A percentile compares a stretch with the other conserved stretches of the same genome.
These are phyloP conservation scores for Galerucella pusilla DNA, from an alignment of 2,888 invertebrate genomes.

Conservation along the genomic window DNA sequence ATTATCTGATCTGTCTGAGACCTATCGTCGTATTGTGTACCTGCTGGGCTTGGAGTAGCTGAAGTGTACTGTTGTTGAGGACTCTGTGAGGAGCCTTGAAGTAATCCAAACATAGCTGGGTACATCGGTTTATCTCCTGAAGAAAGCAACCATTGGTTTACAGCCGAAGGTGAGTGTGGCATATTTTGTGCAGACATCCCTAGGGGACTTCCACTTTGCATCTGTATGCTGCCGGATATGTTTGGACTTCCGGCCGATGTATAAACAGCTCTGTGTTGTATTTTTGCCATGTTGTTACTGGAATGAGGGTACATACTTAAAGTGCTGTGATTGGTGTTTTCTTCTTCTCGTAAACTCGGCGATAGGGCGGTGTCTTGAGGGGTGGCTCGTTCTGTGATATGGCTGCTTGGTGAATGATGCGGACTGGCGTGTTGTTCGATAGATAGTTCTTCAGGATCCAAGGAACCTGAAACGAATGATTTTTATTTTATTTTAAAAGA, in stretches of 20 bases:
- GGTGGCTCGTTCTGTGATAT: slow-evolving; percentile 68
- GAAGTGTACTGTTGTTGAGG: slow-evolving; percentile 69
- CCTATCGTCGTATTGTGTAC: slow-evolving; percentile 74
- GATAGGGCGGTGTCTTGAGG: slow-evolving; percentile 68
- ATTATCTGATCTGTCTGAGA: slow-evolving; percentile 72
- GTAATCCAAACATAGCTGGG: slow-evolving; percentile 73
- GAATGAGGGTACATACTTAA: slow-evolving; percentile 70
- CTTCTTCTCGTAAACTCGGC: slow-evolving; percentile 78
- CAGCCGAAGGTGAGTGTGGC: slow-evolving; percentile 69
- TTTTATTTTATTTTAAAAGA: slow-evolving; percentile 9
- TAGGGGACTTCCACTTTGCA: slow-evolving; percentile 60
- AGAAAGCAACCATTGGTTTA: slow-evolving; percentile 80
- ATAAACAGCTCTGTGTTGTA: slow-evolving; percentile 69
- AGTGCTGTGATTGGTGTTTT: slow-evolving; percentile 77
- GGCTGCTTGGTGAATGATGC: slow-evolving; percentile 60
- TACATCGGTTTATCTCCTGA: slow-evolving; percentile 75
- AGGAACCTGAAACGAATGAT: slow-evolving; percentile 72
- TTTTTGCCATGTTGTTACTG: slow-evolving; percentile 59
- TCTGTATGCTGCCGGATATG: slow-evolving; percentile 64
- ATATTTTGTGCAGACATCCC: slow-evolving; percentile 63
- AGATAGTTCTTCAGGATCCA: slow-evolving; percentile 83
- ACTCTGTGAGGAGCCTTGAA: slow-evolving; percentile 69
- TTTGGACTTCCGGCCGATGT: slow-evolving; percentile 73
- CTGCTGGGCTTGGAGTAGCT: slow-evolving; percentile 67
- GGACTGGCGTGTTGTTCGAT: slow-evolving; percentile 68